Conservation (phyloP, 2,888 invertebrate species). For the Patella caerulea region DNA sequence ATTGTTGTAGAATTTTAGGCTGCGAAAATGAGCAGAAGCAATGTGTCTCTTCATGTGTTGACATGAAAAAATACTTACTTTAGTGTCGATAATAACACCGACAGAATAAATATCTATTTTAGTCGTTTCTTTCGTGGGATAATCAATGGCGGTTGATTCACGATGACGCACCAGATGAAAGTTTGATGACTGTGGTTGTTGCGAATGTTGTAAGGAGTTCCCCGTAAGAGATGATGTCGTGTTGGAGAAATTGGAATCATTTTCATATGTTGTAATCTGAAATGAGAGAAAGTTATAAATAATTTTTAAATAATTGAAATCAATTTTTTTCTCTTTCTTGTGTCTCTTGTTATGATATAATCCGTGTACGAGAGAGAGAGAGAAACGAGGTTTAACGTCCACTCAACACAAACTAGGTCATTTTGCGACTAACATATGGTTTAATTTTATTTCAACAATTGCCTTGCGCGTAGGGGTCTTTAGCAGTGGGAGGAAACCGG, state of each 20-base stretch:
- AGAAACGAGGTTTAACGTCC: no score
- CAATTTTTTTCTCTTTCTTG: slow-evolving; percentile 8
- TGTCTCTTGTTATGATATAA: background rate
- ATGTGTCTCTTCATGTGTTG: background rate
- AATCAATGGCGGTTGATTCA: slow-evolving; percentile 22
- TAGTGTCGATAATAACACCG: slow-evolving; percentile 59
- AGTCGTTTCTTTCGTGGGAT: slow-evolving; percentile 32
- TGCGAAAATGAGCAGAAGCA: background rate
- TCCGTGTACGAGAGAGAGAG: no score
- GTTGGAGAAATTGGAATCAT: slow-evolving; percentile 25
- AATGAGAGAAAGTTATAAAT: background rate
- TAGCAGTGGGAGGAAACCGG: no score
- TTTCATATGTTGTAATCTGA: slow-evolving; percentile 30
- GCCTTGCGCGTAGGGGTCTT: no score
- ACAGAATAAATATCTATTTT: slow-evolving; percentile 62
- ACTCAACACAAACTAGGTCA: no score
- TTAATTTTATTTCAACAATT: no score
- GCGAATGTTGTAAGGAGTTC: slow-evolving; percentile 12
- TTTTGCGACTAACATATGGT: no score
- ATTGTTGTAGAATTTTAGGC: background rate
- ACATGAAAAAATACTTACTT: slow-evolving; percentile 39
- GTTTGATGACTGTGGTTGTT: slow-evolving; percentile 15
- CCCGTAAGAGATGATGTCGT: slow-evolving; percentile 18
- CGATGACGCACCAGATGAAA: slow-evolving; percentile 19
- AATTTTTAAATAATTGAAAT: no score